Percentiles rank a stretch among this genome's conserved stretches.
These are phyloP conservation scores for Lymantria monacha DNA, from an alignment of 2,888 invertebrate species.

Conservation along the genomic window DNA sequence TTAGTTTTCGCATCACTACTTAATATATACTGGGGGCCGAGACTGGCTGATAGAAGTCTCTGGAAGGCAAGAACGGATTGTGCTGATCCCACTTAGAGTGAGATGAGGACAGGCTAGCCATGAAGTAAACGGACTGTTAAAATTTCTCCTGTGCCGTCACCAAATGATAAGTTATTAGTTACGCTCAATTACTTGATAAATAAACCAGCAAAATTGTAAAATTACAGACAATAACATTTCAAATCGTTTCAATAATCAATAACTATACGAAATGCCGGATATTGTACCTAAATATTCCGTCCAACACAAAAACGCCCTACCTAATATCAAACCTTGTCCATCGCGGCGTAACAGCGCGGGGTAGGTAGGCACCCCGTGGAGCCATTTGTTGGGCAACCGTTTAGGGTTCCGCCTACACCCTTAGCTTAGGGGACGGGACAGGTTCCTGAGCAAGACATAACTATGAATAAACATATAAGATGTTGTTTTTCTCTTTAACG, in stretches of 20 bases:
- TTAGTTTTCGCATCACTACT: too few relatives aligned
- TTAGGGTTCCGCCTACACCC: constrained; percentile 50
- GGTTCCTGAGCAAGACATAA: constrained; percentile 8
- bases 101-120: too few relatives aligned
- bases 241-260: constrained; percentile 23
- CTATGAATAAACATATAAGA: too few relatives aligned
- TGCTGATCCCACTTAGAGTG: too few relatives aligned
- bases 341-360: constrained; percentile 40
- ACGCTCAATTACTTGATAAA: constrained; percentile 10
- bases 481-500: too few relatives aligned
- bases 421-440: constrained; percentile 34
- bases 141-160: too few relatives aligned
- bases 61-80: too few relatives aligned
- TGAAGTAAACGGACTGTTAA: too few relatives aligned
- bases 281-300: constrained; percentile 30
- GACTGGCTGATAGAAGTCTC: too few relatives aligned
- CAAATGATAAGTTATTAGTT: neutral
- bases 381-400: constrained; percentile 64
- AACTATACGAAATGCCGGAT: constrained; percentile 35
- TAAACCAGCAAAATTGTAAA: constrained; percentile 1
- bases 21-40: too few relatives aligned
- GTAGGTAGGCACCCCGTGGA: constrained; percentile 46
- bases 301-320: constrained; percentile 13
- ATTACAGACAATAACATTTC: constrained; percentile 12
- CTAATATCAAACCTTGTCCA: constrained; percentile 23